Evolutionary conservation across 35 echinoderm and acorn worm species (phyloP), one percentile per base, ranked within the genome.

Genomic region (Antedon bifida): DNA sequence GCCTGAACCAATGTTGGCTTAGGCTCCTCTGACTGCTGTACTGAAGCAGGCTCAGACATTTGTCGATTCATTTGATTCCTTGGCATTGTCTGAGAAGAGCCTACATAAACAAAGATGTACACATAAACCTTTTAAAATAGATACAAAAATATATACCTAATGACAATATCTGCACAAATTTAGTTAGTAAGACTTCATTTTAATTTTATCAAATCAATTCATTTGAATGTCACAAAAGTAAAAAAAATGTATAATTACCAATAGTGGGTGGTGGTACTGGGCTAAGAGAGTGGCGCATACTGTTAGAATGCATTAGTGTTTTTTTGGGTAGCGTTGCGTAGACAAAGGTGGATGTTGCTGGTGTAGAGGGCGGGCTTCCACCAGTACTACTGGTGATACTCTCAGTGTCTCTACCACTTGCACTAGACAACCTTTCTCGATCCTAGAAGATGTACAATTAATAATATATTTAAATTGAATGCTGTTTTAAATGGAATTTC

Each of bases 1-100:
- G 88, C 86, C 75, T 90, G 86, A 8, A 96, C 93, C 77, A 51
- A 0, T n/a, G n/a, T 51, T 45, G 80, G 30, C 55, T 29, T 46
- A 31, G 80, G 13, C 0, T 29, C 35, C 31, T 29, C 34, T 81
- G 79, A 8, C 34, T 85, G 74, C 34, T 82, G 74, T 34, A 83
- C 80, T 0, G 85, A 79, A 9, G 77, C 79, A 36, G 35, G 80
- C 75, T 91, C 89, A 1, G 89, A 82, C 34, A 91, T 79, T 33
- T 85, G 84, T 13, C 89, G 89, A 26, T 64, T 64, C 74, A 91
- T 36, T 78, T 46, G 82, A 29, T 91, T 75, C 19, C 79, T 79
- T 46, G 89, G 89, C 44, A 91, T 32, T 7, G 89, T 83, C 55
- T 86, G 83, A 30, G 79, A 33, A n/a, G 86, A 74, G 36, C 73